phyloP scores from a whole-genome alignment of 2,888 invertebrate genomes.

The Morpho deidamia region DNA sequence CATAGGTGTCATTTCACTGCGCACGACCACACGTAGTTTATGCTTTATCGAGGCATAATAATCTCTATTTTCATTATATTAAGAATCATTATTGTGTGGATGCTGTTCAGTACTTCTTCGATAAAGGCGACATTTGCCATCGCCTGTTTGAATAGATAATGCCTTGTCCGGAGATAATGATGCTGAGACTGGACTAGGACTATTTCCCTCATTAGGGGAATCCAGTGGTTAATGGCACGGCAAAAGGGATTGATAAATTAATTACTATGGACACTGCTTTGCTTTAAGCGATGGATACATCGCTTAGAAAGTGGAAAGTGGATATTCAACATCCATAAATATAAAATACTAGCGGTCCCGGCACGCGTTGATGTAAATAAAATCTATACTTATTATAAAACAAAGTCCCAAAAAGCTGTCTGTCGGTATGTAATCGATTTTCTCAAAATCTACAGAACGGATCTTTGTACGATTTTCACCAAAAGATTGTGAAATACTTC shows the following conservation, averaged over 20 bases:
- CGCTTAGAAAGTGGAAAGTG: too few relatives aligned
- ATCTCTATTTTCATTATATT: background rate
- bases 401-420: too few relatives aligned
- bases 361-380: too few relatives aligned
- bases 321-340: too few relatives aligned
- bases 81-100: conserved; percentile 4
- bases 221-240: conserved; percentile 21
- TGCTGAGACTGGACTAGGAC: conserved; percentile 32
- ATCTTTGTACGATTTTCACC: too few relatives aligned
- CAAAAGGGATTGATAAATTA: conserved; percentile 16
- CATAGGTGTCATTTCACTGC: conserved; percentile 4
- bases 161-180: conserved; percentile 42
- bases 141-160: conserved; percentile 41
- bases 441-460: too few relatives aligned
- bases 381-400: too few relatives aligned
- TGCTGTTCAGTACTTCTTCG: conserved; percentile 9
- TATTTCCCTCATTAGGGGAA: conserved; percentile 43
- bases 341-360: too few relatives aligned
- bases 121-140: conserved; percentile 38
- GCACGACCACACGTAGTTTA: conserved; percentile 17
- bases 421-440: too few relatives aligned
- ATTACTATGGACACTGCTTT: conserved; percentile 2
- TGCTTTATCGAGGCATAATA: background rate
- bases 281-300: background rate
- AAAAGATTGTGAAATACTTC: too few relatives aligned